These are phyloP conservation scores for Tetramorium bicarinatum DNA, from an alignment of 2,888 invertebrate species.

Conservation along the genomic window DNA sequence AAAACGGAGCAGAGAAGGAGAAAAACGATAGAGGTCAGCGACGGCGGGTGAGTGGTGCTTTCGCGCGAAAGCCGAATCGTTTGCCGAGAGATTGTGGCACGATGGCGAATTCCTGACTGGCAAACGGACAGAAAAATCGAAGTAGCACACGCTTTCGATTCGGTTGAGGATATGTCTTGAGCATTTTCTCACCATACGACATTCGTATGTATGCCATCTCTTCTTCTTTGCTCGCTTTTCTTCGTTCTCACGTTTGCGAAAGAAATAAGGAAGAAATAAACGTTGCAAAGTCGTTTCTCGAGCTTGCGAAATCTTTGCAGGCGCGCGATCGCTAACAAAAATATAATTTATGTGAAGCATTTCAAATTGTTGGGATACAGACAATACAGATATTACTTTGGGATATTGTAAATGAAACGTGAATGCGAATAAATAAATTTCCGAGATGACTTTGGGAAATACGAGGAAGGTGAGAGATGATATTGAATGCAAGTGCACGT, in stretches of 20 bases:
- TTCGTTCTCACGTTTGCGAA: background rate
- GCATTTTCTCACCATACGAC: slow-evolving; percentile 72
- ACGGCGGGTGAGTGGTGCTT: slow-evolving; percentile 62
- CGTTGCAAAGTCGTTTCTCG: background rate
- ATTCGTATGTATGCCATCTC: slow-evolving; percentile 52
- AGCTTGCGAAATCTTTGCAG: background rate
- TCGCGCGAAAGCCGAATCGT: slow-evolving; percentile 59
- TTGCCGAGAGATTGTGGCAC: slow-evolving; percentile 54
- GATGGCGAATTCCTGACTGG: slow-evolving; percentile 75
- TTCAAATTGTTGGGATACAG: background rate
- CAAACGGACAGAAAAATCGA: slow-evolving; percentile 82
- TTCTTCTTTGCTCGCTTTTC: slow-evolving; percentile 5
- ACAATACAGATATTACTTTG: background rate
- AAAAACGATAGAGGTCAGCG: slow-evolving; percentile 46
- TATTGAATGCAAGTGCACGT: slow-evolving; percentile 36
- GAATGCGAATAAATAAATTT: slow-evolving; percentile 37
- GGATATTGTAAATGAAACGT: slow-evolving; percentile 20
- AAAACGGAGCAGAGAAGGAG: slow-evolving; percentile 26
- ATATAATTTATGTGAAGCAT: slow-evolving; percentile 23
- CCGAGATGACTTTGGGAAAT: slow-evolving; percentile 18
- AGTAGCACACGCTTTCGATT: slow-evolving; percentile 60
- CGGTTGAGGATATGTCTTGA: slow-evolving; percentile 67
- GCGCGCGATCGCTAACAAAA: background rate
- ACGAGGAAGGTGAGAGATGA: slow-evolving; percentile 47
- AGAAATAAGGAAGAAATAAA: slow-evolving; percentile 7